Evolutionary conservation across 1,140 invertebrate species (phyloP).

Genomic region (Meloidogyne hapla): DNA sequence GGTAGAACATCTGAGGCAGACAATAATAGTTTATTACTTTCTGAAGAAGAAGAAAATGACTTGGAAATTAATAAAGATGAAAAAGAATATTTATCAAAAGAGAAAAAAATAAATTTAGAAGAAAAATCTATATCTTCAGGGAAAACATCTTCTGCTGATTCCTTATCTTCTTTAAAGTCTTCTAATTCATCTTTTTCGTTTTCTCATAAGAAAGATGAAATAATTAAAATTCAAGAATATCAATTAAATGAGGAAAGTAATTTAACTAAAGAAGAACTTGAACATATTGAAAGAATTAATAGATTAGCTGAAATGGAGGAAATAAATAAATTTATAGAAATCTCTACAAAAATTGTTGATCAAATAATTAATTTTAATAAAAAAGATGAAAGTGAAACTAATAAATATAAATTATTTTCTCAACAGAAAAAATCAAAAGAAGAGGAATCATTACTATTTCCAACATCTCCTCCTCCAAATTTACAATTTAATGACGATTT

Average conservation of each 20-base stretch:
- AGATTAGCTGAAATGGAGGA: constrained; percentile 22
- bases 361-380: too few relatives aligned
- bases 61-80: background rate
- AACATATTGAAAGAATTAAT: constrained; percentile 45
- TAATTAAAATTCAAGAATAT: too few relatives aligned
- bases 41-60: background rate
- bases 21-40: background rate
- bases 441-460: background rate
- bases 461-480: background rate
- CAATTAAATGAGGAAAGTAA: background rate
- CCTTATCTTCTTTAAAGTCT: background rate
- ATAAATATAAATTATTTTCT: background rate
- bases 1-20: constrained; percentile 6
- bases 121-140: background rate
- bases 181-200: too few relatives aligned
- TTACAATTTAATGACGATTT: background rate
- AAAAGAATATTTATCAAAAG: constrained; percentile 16
- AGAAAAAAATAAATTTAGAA: background rate
- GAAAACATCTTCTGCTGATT: background rate
- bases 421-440: too few relatives aligned
- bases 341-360: background rate
- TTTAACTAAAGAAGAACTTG: constrained; percentile 46
- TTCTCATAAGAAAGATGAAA: too few relatives aligned
- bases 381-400: background rate
- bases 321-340: background rate